Conservation (phyloP, 2,888 invertebrate genomes). For the Leptinotarsa juncta region DNA sequence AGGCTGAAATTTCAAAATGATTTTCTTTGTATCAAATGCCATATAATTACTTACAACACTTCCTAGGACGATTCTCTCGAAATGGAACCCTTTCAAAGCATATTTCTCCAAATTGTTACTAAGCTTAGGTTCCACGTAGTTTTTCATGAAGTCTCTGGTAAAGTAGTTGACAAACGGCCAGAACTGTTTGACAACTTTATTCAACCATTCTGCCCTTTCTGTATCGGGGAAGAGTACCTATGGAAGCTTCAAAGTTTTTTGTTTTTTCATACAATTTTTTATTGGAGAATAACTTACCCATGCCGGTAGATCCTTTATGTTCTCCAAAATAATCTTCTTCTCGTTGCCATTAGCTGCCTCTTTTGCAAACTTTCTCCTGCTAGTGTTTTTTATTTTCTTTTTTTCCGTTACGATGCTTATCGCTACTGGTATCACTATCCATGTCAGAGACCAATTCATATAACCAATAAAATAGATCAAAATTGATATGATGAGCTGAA, state of each 20-base stretch:
- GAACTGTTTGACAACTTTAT: conserved; percentile 87
- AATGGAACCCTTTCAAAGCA: conserved; percentile 91
- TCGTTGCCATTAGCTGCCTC: conserved; percentile 47
- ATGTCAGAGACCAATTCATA: conserved; percentile 48
- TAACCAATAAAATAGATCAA: conserved; percentile 51
- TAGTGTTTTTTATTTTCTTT: conserved; percentile 32
- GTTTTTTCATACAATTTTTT: neutral
- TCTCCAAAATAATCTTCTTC: conserved; percentile 48
- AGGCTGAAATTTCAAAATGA: conserved; percentile 72
- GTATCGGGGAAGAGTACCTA: conserved; percentile 93
- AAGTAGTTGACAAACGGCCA: conserved; percentile 98
- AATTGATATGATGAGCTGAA: conserved; percentile 42
- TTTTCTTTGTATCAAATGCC: neutral
- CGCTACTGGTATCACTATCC: conserved; percentile 46
- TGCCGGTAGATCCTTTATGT: conserved; percentile 49
- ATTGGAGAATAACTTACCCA: conserved; percentile 47
- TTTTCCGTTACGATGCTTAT: conserved; percentile 40
- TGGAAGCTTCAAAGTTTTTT: conserved; percentile 14
- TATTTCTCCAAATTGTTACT: conserved; percentile 84
- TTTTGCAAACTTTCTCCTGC: conserved; percentile 44
- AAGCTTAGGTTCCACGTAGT: conserved; percentile 86
- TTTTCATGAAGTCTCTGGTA: conserved; percentile 83
- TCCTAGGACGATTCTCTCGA: conserved; percentile 93
- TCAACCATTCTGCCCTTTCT: conserved; percentile 95
- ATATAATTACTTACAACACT: conserved; percentile 79